phyloP scores from a whole-genome alignment of 2,797 vertebrate genomes.

The Melanotaenia maccullochi region DNA sequence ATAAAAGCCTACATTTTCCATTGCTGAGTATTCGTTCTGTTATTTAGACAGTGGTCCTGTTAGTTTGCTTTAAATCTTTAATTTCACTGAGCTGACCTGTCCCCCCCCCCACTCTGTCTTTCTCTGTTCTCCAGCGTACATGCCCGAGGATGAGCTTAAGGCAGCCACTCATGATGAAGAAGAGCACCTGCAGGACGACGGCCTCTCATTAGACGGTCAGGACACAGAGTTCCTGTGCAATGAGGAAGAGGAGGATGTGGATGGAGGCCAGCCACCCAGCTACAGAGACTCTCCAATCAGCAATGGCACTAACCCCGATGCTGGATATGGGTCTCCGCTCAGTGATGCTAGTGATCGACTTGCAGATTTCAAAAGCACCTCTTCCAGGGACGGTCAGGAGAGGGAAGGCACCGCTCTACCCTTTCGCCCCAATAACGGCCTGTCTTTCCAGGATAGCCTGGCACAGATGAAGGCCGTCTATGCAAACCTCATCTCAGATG shows the following conservation, averaged over 20 bases:
- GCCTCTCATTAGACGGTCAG: conserved; percentile 91
- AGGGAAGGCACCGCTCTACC: conserved; percentile 84
- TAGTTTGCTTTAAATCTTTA: conserved; percentile 77
- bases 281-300: conserved; percentile 97
- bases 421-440: conserved; percentile 82
- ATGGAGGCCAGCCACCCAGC: conserved; percentile 91
- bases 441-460: conserved; percentile 96
- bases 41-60: conserved; percentile 75
- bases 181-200: conserved; percentile 91
- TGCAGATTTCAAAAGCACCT: conserved; percentile 92
- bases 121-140: conserved; percentile 92
- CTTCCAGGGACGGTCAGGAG: conserved; percentile 91
- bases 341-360: conserved; percentile 95
- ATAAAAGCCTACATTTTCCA: conserved; percentile 74
- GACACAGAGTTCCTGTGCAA: conserved; percentile 93
- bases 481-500: conserved; percentile 97
- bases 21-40: conserved; percentile 68
- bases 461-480: conserved; percentile 99
- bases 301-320: conserved; percentile 95
- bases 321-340: conserved; percentile 95
- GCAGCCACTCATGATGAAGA: conserved; percentile 89
- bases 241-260: conserved; percentile 87
- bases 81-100: conserved; percentile 75
- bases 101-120: conserved; percentile 59
- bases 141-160: conserved; percentile 98